Conservation (phyloP, 2,888 invertebrate species). For the Acleris cristana region DNA sequence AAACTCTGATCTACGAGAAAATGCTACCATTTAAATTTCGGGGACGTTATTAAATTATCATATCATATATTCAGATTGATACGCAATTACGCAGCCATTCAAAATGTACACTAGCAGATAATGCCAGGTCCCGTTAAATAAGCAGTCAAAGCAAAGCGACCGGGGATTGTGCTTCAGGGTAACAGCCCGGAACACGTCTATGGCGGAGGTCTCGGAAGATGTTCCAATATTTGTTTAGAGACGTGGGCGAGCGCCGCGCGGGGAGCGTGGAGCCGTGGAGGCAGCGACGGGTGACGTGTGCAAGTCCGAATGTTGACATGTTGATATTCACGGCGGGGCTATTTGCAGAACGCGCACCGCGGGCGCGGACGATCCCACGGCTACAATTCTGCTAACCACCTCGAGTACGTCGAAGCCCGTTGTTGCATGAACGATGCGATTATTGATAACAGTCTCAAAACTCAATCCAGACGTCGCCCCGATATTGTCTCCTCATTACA, state of each 20-base stretch:
- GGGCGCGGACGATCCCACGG: not conserved
- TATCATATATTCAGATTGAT: too few species aligned
- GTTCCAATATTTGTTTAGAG: constrained; percentile 74
- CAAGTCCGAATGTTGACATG: constrained; percentile 75
- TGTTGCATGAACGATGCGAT: constrained; percentile 71
- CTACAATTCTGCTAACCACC: constrained; percentile 63
- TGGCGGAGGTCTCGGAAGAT: constrained; percentile 67
- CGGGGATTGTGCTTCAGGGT: constrained; percentile 33
- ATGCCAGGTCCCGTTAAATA: too few species aligned
- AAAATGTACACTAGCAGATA: too few species aligned
- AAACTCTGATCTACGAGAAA: too few species aligned
- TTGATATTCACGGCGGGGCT: constrained; percentile 79
- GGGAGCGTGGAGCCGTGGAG: constrained; percentile 3
- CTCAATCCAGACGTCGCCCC: constrained; percentile 43
- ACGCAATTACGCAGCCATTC: too few species aligned
- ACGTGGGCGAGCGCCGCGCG: constrained; percentile 42
- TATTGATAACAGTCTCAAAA: constrained; percentile 51
- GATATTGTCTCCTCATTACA: constrained; percentile 1
- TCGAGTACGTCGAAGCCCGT: constrained; percentile 57
- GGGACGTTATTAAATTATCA: too few species aligned
- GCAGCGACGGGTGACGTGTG: constrained; percentile 39
- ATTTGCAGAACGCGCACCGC: constrained; percentile 71
- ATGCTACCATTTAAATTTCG: too few species aligned
- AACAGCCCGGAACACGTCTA: constrained; percentile 62
- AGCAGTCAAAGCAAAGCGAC: not conserved